Percentiles rank a stretch among this genome's conserved stretches.
phyloP scores from a whole-genome alignment of 2,888 invertebrate genomes.

The Bombylius major region DNA sequence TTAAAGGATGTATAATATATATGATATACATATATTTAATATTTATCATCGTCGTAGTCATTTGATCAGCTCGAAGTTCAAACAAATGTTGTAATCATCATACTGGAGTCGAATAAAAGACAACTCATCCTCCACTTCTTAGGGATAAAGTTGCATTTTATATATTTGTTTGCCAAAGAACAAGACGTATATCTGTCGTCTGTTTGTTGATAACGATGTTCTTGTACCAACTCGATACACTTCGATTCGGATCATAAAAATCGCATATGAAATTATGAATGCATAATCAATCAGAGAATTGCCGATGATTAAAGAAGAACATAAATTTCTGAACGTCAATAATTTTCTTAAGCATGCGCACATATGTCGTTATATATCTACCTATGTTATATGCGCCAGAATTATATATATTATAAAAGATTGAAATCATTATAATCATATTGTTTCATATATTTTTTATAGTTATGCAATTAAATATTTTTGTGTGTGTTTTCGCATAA shows the following conservation, averaged over 20 bases:
- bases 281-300: constrained; percentile 23
- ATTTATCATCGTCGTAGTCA: neutral
- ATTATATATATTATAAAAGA: neutral
- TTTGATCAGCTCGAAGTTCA: neutral
- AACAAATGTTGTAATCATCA: constrained; percentile 6
- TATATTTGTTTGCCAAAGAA: too few relatives aligned
- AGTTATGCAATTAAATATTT: too few relatives aligned
- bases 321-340: constrained; percentile 20
- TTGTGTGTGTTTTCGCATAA: too few relatives aligned
- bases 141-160: too few relatives aligned
- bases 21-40: too few relatives aligned
- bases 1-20: too few relatives aligned
- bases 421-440: too few relatives aligned
- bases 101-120: neutral
- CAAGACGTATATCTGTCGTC: too few relatives aligned
- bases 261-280: constrained; percentile 21
- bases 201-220: constrained; percentile 6
- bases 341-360: constrained; percentile 13
- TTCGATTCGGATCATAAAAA: constrained; percentile 15
- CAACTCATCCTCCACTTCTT: too few relatives aligned
- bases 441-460: too few relatives aligned
- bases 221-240: neutral
- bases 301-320: constrained; percentile 21
- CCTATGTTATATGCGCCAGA: constrained; percentile 8
- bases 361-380: constrained; percentile 4